phyloP scores from a whole-genome alignment of 1,140 invertebrate genomes.

The Diorhabda carinulata region DNA sequence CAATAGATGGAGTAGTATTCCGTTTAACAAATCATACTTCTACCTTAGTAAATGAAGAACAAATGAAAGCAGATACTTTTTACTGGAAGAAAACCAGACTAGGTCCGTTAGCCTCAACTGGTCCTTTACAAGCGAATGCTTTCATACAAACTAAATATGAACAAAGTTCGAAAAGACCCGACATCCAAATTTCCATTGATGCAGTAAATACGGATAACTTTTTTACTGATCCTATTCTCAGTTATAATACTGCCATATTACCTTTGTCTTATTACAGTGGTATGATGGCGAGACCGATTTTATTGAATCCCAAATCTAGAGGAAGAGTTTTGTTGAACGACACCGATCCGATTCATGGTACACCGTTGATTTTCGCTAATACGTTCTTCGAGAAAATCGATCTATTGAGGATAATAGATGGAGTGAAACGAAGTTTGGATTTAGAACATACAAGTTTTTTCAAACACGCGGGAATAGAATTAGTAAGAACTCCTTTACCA shows the following conservation, averaged over 20 bases:
- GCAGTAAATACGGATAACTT: constrained; percentile 49
- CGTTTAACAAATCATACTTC: constrained; percentile 53
- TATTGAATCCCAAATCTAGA: constrained; percentile 56
- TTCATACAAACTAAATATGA: constrained; percentile 54
- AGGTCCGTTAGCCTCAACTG: constrained; percentile 53
- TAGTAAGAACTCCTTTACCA: constrained; percentile 46
- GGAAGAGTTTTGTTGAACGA: constrained; percentile 57
- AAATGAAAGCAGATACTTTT: constrained; percentile 53
- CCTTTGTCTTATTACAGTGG: constrained; percentile 53
- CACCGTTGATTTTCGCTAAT: constrained; percentile 64
- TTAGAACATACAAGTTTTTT: constrained; percentile 52
- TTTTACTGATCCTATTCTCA: constrained; percentile 51
- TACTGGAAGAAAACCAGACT: constrained; percentile 48
- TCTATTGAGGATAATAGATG: constrained; percentile 53
- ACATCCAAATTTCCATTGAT: constrained; percentile 64
- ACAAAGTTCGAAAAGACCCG: constrained; percentile 49
- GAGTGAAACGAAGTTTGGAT: constrained; percentile 51
- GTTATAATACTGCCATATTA: constrained; percentile 49
- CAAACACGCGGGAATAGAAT: constrained; percentile 41
- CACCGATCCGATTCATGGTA: constrained; percentile 54
- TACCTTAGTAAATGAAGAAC: constrained; percentile 50
- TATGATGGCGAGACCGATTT: constrained; percentile 46
- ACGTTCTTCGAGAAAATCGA: constrained; percentile 60
- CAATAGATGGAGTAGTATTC: constrained; percentile 56
- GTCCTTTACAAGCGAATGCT: constrained; percentile 50